phyloP scores from a whole-genome alignment of 1,140 invertebrate genomes.

The Lasioglossum albipes region DNA sequence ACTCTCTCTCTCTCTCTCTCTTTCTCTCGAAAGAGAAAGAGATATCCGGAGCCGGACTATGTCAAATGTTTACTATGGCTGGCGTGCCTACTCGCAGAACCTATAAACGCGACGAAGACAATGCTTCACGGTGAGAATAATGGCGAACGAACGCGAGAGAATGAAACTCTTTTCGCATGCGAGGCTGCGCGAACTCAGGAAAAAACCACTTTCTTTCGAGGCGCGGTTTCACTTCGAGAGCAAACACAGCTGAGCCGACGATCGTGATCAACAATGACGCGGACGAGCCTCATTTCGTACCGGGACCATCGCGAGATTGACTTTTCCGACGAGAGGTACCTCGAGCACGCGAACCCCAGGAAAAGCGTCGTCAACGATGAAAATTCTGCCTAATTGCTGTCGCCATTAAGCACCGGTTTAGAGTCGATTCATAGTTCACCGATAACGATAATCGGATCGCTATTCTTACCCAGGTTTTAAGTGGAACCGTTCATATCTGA shows the following conservation, averaged over 20 bases:
- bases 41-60: not conserved
- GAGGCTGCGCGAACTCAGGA: conserved; percentile 17
- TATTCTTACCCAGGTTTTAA: too few species aligned
- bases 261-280: conserved; percentile 15
- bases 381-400: too few species aligned
- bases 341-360: not conserved
- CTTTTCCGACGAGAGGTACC: not conserved
- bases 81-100: too few species aligned
- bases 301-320: not conserved
- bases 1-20: too few species aligned
- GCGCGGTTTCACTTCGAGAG: conserved; percentile 65
- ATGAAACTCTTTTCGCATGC: conserved; percentile 53
- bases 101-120: not conserved
- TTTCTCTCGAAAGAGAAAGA: not conserved
- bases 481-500: too few species aligned
- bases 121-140: conserved; percentile 15
- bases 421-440: too few species aligned
- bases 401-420: too few species aligned
- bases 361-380: not conserved
- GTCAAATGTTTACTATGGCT: not conserved
- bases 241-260: not conserved
- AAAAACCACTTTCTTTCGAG: conserved; percentile 67
- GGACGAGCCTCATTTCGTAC: not conserved
- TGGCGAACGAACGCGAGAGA: not conserved
- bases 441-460: too few species aligned